Evolutionary conservation across 2,797 vertebrate species (phyloP).

Genomic region (Sternotherus odoratus): DNA sequence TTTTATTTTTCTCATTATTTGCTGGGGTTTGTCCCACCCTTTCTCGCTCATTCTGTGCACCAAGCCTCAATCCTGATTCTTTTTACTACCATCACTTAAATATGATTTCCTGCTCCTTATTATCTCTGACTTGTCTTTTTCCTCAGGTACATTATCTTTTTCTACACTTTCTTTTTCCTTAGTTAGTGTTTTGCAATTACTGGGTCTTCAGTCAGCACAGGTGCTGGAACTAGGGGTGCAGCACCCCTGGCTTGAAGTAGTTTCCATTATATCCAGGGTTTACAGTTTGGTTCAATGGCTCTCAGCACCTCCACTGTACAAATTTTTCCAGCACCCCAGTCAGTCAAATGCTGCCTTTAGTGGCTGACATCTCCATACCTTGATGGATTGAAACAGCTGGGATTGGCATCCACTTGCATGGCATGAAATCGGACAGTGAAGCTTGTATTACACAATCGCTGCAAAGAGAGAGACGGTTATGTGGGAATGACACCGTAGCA

Average conservation of each 20-base stretch:
- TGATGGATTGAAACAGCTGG: background rate
- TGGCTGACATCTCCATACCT: background rate
- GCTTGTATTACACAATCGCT: background rate
- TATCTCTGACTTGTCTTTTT: background rate
- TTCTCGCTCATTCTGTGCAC: background rate
- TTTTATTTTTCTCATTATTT: background rate
- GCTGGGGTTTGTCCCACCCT: background rate
- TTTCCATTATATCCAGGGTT: too few species aligned
- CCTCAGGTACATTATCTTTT: background rate
- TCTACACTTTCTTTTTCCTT: background rate
- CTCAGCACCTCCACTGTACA: too few species aligned
- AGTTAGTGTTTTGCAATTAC: background rate
- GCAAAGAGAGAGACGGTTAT: background rate
- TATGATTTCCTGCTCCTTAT: background rate
- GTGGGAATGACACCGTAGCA: background rate
- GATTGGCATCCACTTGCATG: background rate
- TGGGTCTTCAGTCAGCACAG: background rate
- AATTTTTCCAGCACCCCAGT: background rate
- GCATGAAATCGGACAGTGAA: background rate
- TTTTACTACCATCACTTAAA: background rate
- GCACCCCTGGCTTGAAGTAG: too few species aligned
- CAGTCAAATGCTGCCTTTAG: constrained; percentile 20
- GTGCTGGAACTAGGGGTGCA: too few species aligned
- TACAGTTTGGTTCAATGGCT: too few species aligned
- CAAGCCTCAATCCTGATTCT: background rate